Conservation (phyloP, 1,140 invertebrate genomes). For the Drosophila tsacasi region DNA sequence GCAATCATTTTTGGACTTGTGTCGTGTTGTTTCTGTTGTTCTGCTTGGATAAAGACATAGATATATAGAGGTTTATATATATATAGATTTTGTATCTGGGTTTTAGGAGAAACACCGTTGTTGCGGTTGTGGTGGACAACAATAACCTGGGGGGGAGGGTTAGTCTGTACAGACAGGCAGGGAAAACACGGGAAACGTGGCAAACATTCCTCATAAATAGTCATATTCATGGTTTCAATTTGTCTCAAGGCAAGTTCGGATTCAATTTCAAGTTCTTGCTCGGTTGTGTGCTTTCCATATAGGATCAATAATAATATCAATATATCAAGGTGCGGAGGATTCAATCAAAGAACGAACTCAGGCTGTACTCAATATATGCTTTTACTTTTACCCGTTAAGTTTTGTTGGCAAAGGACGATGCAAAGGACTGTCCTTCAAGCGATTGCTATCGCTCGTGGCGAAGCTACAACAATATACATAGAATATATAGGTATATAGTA, state of each 20-base stretch:
- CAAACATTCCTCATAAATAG: conserved; percentile 55
- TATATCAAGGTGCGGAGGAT: conserved; percentile 58
- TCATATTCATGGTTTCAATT: conserved; percentile 48
- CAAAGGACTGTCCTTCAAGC: conserved; percentile 84
- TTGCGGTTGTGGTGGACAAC: conserved; percentile 70
- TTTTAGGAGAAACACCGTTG: conserved; percentile 50
- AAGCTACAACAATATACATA: conserved; percentile 84
- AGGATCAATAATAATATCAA: conserved; percentile 10
- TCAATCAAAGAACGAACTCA: conserved; percentile 60
- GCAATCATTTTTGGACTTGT: conserved; percentile 45
- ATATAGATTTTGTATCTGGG: conserved; percentile 42
- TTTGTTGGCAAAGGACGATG: conserved; percentile 85
- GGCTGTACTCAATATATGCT: conserved; percentile 76
- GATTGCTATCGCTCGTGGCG: conserved; percentile 81
- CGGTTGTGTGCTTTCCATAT: conserved; percentile 31
- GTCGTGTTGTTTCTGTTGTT: conserved; percentile 60
- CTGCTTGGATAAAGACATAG: conserved; percentile 20
- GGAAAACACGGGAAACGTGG: conserved; percentile 29
- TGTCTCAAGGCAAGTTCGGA: conserved; percentile 61
- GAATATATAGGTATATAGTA: conserved; percentile 73
- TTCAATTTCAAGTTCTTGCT: conserved; percentile 55
- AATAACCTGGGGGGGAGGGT: conserved; percentile 54
- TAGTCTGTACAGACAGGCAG: conserved; percentile 66
- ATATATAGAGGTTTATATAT: conserved; percentile 4
- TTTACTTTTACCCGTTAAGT: conserved; percentile 85